These are phyloP conservation scores for Oreochromis niloticus DNA, from an alignment of 2,113 vertebrate species.

Conservation along the genomic window DNA sequence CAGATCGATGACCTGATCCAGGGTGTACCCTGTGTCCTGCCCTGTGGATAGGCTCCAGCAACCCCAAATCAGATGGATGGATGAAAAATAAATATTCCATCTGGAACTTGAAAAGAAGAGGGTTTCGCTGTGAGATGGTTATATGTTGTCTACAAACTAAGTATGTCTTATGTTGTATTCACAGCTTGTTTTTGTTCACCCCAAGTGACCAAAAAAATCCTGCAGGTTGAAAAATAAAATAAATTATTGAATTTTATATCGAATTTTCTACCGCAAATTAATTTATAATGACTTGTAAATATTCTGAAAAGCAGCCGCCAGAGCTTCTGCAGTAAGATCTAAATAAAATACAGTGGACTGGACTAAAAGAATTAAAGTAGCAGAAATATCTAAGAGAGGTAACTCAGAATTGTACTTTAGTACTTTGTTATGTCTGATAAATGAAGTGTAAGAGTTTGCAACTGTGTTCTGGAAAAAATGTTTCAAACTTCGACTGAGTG, in stretches of 20 bases:
- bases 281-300: not conserved
- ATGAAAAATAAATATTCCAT: not conserved
- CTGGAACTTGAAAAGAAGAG: not conserved
- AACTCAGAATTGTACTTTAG: not conserved
- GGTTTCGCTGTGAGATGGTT: not conserved
- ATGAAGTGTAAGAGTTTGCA: not conserved
- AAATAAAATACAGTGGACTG: not conserved
- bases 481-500: not conserved
- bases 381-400: not conserved
- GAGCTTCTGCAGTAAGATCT: not conserved
- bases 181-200: not conserved
- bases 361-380: not conserved
- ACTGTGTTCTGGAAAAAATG: not conserved
- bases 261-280: not conserved
- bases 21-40: not conserved
- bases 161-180: not conserved
- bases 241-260: not conserved
- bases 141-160: not conserved
- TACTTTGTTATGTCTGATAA: not conserved
- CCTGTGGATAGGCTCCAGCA: not conserved
- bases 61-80: not conserved
- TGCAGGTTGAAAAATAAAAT: not conserved
- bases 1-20: not conserved
- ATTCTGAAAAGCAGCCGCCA: not conserved
- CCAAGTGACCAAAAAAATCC: not conserved